Evolutionary conservation across 2,797 vertebrate species (phyloP), one percentile per base, ranked within the genome.

Genomic region (Platyrinchus mystaceus): DNA sequence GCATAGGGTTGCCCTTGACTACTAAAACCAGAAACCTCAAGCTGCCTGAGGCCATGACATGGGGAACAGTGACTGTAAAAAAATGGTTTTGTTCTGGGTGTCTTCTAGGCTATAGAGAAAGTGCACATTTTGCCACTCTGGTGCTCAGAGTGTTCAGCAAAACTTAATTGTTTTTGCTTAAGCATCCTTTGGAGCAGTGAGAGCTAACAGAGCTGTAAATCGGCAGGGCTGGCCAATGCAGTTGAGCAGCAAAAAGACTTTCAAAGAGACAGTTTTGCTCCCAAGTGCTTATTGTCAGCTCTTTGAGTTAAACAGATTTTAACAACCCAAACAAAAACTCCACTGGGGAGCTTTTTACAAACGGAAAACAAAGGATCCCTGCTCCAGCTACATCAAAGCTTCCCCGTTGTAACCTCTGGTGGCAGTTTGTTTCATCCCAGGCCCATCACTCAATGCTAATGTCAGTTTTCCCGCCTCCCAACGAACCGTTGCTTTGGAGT

Each of bases 261-360:
- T 90, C 91, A 95, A 91, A 96, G 82, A 94, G 91, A 67, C 17
- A 53, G 81, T 89, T 91, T 92, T 89, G 84, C 62, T 96, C 90
- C 92, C 92, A 93, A 93, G 94, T 90, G 89, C 89, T 93, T 94
- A 81, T 90, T 91, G 90, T 94, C 92, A 92, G 87, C 78, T 94
- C 68, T 94, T 95, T 93, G 91, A 94, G 93, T 95, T 91, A 95
- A 96, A 96, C 77, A 95, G 95, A 95, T 92, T 95, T 96, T 94
- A 97, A 96, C 93, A 97, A 91, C 87, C 84, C 93, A 95, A 97
- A 97, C 92, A 95, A 96, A 96, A 96, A 83, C 73, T 94, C 84
- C 94, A 46, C 89, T 37, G 82, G 93, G 94, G 90, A 97, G 82
- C 84, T 74, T 94, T 93, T 91, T 66, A 81, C 85, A 84, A 81